Percentiles rank a stretch among this genome's conserved stretches.
Evolutionary conservation across 2,888 invertebrate genomes (phyloP).

Genomic region (Protophormia terraenovae): DNA sequence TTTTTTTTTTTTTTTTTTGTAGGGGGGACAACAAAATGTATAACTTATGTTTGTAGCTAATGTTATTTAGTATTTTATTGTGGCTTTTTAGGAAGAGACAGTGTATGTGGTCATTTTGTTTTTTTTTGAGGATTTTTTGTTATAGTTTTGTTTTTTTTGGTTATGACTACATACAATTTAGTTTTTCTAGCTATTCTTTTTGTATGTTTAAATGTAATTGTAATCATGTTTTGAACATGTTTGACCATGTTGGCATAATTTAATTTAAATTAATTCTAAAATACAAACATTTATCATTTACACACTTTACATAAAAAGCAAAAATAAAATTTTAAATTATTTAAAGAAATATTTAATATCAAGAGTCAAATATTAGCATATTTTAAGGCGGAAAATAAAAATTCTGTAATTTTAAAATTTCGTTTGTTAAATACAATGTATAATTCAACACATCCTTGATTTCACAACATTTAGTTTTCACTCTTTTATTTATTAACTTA

Average conservation of each 20-base stretch:
- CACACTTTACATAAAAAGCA: too few species aligned
- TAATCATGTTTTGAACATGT: conserved; percentile 44
- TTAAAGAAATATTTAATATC: too few species aligned
- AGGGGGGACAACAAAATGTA: background rate
- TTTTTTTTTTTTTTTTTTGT: background rate
- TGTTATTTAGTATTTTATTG: background rate
- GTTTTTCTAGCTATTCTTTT: background rate
- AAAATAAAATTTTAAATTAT: too few species aligned
- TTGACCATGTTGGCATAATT: conserved; percentile 49
- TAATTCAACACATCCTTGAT: too few species aligned
- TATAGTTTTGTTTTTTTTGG: background rate
- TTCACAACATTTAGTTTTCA: too few species aligned
- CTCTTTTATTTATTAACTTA: too few species aligned
- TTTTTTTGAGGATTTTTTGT: conserved; percentile 11
- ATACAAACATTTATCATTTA: conserved; percentile 39
- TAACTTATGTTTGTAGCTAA: background rate
- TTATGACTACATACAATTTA: background rate
- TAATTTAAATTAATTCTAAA: conserved; percentile 46
- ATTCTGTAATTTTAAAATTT: too few species aligned
- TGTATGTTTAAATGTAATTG: conserved; percentile 26
- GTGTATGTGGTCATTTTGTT: background rate
- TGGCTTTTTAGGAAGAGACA: background rate
- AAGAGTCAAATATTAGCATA: too few species aligned
- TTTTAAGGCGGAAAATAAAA: too few species aligned
- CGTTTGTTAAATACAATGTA: too few species aligned